These are phyloP conservation scores for Platichthys stellatus DNA, from an alignment of 2,113 vertebrate genomes.

Conservation along the genomic window DNA sequence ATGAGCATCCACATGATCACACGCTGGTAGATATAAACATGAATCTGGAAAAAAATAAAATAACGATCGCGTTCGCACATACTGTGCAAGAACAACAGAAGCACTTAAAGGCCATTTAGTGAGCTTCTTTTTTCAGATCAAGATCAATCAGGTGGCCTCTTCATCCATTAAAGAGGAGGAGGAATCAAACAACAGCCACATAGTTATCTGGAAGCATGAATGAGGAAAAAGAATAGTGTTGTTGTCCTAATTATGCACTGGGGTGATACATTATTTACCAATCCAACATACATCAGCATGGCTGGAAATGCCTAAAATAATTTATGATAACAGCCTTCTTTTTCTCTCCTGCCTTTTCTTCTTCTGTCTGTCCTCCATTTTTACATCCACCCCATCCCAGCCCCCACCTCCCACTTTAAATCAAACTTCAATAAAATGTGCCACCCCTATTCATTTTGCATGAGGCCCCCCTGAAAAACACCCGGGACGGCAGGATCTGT, in stretches of 20 bases:
- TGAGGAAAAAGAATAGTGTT: slow-evolving; percentile 78
- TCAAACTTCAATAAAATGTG: slow-evolving; percentile 86
- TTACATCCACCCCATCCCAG: background rate
- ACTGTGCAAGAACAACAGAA: slow-evolving; percentile 17
- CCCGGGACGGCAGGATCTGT: slow-evolving; percentile 69
- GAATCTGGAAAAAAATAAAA: slow-evolving; percentile 63
- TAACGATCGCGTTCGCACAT: background rate
- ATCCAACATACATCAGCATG: slow-evolving; percentile 81
- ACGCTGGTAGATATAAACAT: slow-evolving; percentile 73
- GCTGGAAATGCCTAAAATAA: slow-evolving; percentile 85
- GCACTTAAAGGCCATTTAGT: slow-evolving; percentile 78
- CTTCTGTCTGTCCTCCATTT: slow-evolving; percentile 64
- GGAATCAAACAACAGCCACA: slow-evolving; percentile 45
- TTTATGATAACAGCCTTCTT: slow-evolving; percentile 83
- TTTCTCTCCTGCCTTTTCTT: slow-evolving; percentile 55
- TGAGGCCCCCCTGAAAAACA: slow-evolving; percentile 80
- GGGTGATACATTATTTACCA: slow-evolving; percentile 85
- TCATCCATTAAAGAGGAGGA: slow-evolving; percentile 74
- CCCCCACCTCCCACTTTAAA: slow-evolving; percentile 74
- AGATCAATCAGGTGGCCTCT: slow-evolving; percentile 75
- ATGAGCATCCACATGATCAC: slow-evolving; percentile 83
- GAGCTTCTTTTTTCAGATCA: slow-evolving; percentile 68
- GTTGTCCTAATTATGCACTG: slow-evolving; percentile 85
- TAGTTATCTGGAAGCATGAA: slow-evolving; percentile 68
- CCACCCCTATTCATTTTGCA: slow-evolving; percentile 84